Evolutionary conservation across 2,888 invertebrate species (phyloP).

Genomic region (Patella depressa): DNA sequence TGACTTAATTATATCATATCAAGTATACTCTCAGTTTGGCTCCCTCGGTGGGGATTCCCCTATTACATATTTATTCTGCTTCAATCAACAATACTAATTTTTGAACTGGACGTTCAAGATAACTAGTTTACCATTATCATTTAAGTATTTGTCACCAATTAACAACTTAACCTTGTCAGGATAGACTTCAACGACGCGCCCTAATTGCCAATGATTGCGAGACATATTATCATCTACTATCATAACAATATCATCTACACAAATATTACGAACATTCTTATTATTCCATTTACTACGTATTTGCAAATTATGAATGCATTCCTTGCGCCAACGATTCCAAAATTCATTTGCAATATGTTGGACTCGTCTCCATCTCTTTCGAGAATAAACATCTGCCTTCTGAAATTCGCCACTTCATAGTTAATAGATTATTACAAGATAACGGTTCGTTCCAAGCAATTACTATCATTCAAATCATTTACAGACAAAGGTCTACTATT

Average conservation of each 20-base stretch:
- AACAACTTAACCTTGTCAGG: slow-evolving; percentile 15
- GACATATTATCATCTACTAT: slow-evolving; percentile 8
- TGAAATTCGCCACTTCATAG: slow-evolving; percentile 33
- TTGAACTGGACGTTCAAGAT: not conserved
- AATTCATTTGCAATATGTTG: slow-evolving; percentile 36
- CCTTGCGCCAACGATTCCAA: slow-evolving; percentile 32
- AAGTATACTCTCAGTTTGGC: not conserved
- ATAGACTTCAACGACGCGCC: not conserved
- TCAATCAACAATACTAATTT: not conserved
- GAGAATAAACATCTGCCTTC: slow-evolving; percentile 31
- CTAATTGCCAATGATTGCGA: slow-evolving; percentile 21
- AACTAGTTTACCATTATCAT: not conserved
- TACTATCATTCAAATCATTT: too few relatives aligned
- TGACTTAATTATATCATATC: not conserved
- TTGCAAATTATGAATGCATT: slow-evolving; percentile 29
- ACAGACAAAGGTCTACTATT: too few relatives aligned
- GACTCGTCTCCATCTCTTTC: slow-evolving; percentile 36
- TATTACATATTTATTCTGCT: not conserved
- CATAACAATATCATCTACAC: slow-evolving; percentile 17
- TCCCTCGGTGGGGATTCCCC: slow-evolving; percentile 6
- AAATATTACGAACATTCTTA: not conserved
- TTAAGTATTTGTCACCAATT: not conserved
- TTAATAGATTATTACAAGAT: too few relatives aligned
- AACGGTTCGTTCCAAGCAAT: too few relatives aligned
- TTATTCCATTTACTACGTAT: slow-evolving; percentile 27